These are phyloP conservation scores for Aphaenogaster floridana DNA, from an alignment of 1,140 invertebrate species.

Conservation along the genomic window DNA sequence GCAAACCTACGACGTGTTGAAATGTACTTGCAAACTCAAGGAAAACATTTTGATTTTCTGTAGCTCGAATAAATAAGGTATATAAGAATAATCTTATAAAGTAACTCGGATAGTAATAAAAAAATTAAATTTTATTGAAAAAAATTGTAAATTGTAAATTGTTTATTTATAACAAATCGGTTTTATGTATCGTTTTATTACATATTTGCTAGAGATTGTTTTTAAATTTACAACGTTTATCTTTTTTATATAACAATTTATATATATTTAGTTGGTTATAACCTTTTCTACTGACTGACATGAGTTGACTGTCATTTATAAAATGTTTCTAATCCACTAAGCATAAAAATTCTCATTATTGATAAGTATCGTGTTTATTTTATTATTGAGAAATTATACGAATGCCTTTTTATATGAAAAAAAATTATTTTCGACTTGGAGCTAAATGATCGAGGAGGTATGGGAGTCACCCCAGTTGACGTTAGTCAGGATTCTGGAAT, in stretches of 20 bases:
- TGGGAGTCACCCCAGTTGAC: background rate
- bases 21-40: background rate
- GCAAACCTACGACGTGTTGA: background rate
- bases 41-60: background rate
- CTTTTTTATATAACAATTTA: slow-evolving; percentile 5
- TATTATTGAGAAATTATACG: background rate
- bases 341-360: background rate
- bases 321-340: background rate
- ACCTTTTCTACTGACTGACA: background rate
- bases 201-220: background rate
- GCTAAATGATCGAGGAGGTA: background rate
- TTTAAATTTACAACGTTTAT: background rate
- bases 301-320: background rate
- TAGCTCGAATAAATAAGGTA: background rate
- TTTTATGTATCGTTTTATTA: background rate
- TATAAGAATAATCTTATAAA: background rate
- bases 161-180: background rate
- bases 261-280: background rate
- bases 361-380: background rate
- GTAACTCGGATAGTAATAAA: background rate
- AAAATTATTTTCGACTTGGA: background rate
- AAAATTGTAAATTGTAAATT: too few species aligned
- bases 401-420: background rate
- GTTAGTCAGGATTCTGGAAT: slow-evolving; percentile 27
- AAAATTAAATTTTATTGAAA: slow-evolving; percentile 15